Evolutionary conservation across 2,797 vertebrate genomes (phyloP), one percentile per base, ranked within the genome.

Genomic region (Ataeniobius toweri): DNA sequence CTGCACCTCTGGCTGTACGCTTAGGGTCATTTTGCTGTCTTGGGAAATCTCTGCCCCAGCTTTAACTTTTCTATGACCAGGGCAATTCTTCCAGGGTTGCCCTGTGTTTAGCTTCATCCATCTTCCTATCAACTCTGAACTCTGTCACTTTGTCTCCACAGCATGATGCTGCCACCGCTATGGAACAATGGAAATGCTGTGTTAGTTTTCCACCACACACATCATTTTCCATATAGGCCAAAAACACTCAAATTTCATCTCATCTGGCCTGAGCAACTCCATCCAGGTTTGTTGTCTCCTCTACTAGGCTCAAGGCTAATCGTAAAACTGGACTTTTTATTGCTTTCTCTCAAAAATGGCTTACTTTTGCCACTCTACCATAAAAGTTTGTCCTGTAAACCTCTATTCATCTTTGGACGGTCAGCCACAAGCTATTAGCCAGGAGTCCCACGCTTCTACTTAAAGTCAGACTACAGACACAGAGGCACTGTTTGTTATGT

Each of bases 391-490:
- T 74, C 44, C 73, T 89, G 83, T 92, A 90, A 90, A 89, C 79
- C 75, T 82, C 56, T 61, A 81, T 89, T 91, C 83, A 91, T 86
- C 58, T 85, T 81, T 50, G 74, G 79, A 88, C 28, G 70, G 90
- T 93, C 92, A 91, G 90, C 77, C 86, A 78, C 79, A 90, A 87
- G 75, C 88, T 61, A 89, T 93, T 92, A 89, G 80, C 75, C 76
- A 78, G 55, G 74, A 90, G 88, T 93, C 93, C 93, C 84, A 91
- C 84, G 59, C 83, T 85, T 81, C 77, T 89, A 87, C 90, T 92
- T 94, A 91, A 80, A 91, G 76, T 9, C 61, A 48, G 70, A 78
- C 79, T 63, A 72, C 70, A 83, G 80, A 89, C 78, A 91, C 76
- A 85, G 71, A 85, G 79, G 55, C 80, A 86, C 77, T 85, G 83